Evolutionary conservation across 1,140 invertebrate species (phyloP).

Genomic region (Lasaia peninsularis): DNA sequence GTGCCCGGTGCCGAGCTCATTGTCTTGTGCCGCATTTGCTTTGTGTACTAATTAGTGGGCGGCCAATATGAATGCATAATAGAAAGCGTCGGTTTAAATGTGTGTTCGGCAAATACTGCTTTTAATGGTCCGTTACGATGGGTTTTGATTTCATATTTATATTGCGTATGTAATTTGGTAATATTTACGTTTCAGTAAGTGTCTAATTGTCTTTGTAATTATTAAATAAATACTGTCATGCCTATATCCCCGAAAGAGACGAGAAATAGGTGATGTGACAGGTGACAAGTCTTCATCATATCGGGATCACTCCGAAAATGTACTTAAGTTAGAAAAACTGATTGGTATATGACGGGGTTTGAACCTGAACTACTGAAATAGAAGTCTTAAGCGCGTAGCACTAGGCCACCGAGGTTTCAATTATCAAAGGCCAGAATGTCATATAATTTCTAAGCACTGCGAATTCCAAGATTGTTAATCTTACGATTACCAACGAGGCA

Average conservation of each 20-base stretch:
- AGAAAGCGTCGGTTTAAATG: conserved; percentile 68
- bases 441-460: not conserved
- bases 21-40: conserved; percentile 63
- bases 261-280: too few relatives aligned
- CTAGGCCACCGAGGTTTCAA: too few relatives aligned
- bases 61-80: conserved; percentile 72
- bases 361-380: too few relatives aligned
- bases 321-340: too few relatives aligned
- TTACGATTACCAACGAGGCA: not conserved
- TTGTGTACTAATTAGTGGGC: conserved; percentile 76
- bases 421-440: not conserved
- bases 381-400: too few relatives aligned
- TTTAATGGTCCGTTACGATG: conserved; percentile 58
- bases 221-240: too few relatives aligned
- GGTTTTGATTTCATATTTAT: conserved; percentile 54
- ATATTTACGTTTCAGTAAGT: not conserved
- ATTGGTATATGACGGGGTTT: too few relatives aligned
- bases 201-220: not conserved
- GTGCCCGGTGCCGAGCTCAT: conserved; percentile 40
- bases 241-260: too few relatives aligned
- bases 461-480: not conserved
- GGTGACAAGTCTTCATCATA: too few relatives aligned
- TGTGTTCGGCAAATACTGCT: conserved; percentile 69
- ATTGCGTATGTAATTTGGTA: conserved; percentile 25
- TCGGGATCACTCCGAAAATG: not conserved